These are phyloP conservation scores for Heliconius himera DNA, from an alignment of 1,140 invertebrate species.

Conservation along the genomic window DNA sequence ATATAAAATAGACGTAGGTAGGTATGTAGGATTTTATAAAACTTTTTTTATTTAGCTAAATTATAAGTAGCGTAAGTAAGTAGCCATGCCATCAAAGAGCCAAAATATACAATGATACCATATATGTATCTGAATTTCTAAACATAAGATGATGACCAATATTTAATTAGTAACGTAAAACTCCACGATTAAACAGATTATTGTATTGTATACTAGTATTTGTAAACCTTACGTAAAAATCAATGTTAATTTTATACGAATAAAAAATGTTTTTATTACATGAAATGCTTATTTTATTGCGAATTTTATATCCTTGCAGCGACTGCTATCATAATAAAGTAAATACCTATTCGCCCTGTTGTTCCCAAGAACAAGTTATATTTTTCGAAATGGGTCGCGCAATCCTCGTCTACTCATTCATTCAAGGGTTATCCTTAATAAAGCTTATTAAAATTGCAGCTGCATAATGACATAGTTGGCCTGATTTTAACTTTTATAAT, in stretches of 20 bases:
- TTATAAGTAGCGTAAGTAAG: not conserved
- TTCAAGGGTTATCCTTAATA: slow-evolving; percentile 1
- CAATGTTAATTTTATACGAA: not conserved
- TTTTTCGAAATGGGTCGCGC: not conserved
- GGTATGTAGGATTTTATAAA: not conserved
- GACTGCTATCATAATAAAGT: not conserved
- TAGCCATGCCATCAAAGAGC: slow-evolving; percentile 7
- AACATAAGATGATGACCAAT: not conserved
- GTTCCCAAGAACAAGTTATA: not conserved
- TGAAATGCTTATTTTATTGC: not conserved
- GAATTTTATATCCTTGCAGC: not conserved
- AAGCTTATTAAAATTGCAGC: not conserved
- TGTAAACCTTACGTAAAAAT: not conserved
- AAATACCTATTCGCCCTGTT: too few species aligned
- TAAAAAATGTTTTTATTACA: not conserved
- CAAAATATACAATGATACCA: not conserved
- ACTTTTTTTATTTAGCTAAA: not conserved
- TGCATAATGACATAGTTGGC: not conserved
- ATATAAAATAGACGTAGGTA: not conserved
- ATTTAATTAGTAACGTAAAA: not conserved
- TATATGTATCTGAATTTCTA: not conserved
- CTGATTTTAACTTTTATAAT: too few species aligned
- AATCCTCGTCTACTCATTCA: not conserved
- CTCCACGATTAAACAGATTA: not conserved
- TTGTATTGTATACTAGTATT: not conserved